Evolutionary conservation across 2,888 invertebrate species (phyloP).

Genomic region (Trachelus troglodyta): DNA sequence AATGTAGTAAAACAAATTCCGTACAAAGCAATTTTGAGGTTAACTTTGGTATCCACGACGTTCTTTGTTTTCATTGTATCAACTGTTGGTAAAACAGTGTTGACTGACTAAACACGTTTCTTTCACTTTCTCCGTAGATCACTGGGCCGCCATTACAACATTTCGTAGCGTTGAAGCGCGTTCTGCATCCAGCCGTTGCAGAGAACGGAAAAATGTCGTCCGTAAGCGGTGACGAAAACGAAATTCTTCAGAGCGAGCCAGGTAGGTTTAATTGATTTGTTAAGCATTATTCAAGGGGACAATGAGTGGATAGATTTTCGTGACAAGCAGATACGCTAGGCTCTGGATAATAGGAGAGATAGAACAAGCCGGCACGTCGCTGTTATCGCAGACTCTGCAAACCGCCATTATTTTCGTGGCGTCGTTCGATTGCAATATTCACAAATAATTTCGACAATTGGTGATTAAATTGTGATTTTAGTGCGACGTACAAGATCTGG

Average conservation of each 20-base stretch:
- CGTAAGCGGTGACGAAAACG: slow-evolving; percentile 60
- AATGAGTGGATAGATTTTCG: not conserved
- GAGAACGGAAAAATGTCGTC: slow-evolving; percentile 53
- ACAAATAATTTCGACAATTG: not conserved
- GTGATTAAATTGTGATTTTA: slow-evolving; percentile 38
- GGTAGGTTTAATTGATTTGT: slow-evolving; percentile 38
- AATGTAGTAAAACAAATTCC: not conserved
- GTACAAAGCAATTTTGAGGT: not conserved
- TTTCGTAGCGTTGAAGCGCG: slow-evolving; percentile 22
- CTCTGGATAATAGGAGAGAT: not conserved
- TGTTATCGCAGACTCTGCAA: slow-evolving; percentile 31
- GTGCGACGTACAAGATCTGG: slow-evolving; percentile 73
- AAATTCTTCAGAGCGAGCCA: slow-evolving; percentile 51
- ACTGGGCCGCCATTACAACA: slow-evolving; percentile 25
- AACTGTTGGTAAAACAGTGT: not conserved
- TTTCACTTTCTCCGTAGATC: not conserved
- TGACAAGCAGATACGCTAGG: slow-evolving; percentile 7
- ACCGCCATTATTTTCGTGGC: slow-evolving; percentile 56
- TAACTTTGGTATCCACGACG: not conserved
- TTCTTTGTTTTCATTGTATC: not conserved
- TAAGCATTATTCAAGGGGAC: not conserved
- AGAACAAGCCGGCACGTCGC: slow-evolving; percentile 23
- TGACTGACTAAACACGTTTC: not conserved
- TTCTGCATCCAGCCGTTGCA: slow-evolving; percentile 34
- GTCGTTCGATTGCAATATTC: slow-evolving; percentile 26